Evolutionary conservation across 2,888 invertebrate genomes (phyloP), one percentile per base, ranked within the genome.

Genomic region (Archips crataeganus): DNA sequence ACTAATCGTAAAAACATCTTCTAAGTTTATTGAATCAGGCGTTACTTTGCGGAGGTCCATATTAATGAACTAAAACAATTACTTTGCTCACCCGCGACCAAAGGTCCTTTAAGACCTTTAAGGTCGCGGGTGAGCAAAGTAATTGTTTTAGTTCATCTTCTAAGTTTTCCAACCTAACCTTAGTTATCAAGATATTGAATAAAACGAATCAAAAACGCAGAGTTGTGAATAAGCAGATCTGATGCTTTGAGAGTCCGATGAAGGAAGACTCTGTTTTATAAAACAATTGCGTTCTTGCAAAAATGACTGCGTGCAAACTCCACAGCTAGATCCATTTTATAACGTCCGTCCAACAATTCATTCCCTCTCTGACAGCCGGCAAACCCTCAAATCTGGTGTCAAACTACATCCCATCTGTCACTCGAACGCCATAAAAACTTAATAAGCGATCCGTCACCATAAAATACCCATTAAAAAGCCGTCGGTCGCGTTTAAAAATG

Each of bases 391-490:
- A 88, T 90, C 91, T 91, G 93, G 93, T 93, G 92, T 93, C 94
- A 92, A 91, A 87, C 92, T 92, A 90, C 93, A 91, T 84, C 93
- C 87, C 94, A 94, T 94, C 94, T 94, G 94, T 93, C 93, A 92
- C 89, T 88, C 86, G 80, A 82, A 82, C 80, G 84, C 89, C 89
- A 92, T 93, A 93, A 93, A 94, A 94, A 93, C 93, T 91, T 94
- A 94, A 94, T 93, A 94, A 94, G 90, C 90, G 91, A 94, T 94
- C 91, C 88, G 94, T 94, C 94, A 94, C 94, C 94, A 94, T 94
- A 94, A 94, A 94, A 94, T 92, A 92, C 86, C 91, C 93, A 94
- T 94, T 94, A 93, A 92, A 94, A 94, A 93, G 89, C 93, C 91
- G 93, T 91, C 93, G 89, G 90, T 88, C 89, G 92, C 94, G 90